A percentile compares a stretch with the other conserved stretches of the same genome.
phyloP scores from a whole-genome alignment of 1,140 invertebrate species.

The Caenorhabditis tropicalis region DNA sequence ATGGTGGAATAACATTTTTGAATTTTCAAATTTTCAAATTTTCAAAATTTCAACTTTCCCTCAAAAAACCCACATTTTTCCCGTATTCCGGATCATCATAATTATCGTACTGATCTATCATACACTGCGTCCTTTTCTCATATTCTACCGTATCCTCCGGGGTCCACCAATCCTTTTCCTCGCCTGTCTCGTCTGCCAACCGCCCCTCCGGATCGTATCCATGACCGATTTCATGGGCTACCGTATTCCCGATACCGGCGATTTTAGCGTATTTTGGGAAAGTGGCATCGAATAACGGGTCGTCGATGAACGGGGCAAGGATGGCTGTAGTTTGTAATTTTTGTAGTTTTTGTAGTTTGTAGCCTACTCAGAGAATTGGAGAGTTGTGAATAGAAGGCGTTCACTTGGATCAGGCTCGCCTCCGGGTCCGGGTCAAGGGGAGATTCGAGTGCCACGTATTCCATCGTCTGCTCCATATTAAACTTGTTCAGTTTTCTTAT shows the following conservation, averaged over 20 bases:
- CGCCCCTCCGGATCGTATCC: neutral
- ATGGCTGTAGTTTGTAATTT: neutral
- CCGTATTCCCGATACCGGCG: neutral
- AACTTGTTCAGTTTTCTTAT: neutral
- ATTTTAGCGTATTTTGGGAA: neutral
- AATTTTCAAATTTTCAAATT: no score
- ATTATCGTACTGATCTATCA: neutral
- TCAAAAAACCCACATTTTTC: neutral
- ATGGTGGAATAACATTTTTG: no score
- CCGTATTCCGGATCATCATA: constrained; percentile 10
- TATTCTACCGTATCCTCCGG: neutral
- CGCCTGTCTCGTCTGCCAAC: neutral
- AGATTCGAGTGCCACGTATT: neutral
- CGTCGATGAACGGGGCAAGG: neutral
- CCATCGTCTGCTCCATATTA: neutral
- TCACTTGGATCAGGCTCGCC: neutral
- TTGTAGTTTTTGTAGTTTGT: neutral
- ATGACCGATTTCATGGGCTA: neutral
- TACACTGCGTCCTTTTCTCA: neutral
- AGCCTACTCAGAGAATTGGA: neutral
- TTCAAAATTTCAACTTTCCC: neutral
- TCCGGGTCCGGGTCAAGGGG: neutral
- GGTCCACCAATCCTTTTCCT: neutral
- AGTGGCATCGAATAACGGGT: neutral
- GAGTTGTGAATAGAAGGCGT: neutral